These are phyloP conservation scores for Dryoscopus gambensis DNA, from an alignment of 2,113 vertebrate species.

Conservation along the genomic window DNA sequence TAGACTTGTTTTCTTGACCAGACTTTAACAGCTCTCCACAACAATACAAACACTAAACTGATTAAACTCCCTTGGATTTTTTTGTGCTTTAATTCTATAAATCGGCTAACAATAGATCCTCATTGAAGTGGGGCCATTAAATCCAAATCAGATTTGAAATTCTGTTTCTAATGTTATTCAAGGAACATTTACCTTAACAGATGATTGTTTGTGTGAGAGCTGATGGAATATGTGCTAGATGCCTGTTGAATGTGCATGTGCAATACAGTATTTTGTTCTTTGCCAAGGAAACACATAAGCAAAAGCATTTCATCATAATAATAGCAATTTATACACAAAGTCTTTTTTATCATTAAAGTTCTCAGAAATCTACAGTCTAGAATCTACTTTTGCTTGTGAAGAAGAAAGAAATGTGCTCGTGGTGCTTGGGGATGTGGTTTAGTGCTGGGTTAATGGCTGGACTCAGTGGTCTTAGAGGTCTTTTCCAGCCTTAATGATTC, in stretches of 20 bases:
- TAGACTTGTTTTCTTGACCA: not conserved
- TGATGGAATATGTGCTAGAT: not conserved
- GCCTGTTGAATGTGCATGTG: not conserved
- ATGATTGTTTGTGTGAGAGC: not conserved
- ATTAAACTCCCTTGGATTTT: not conserved
- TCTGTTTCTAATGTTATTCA: not conserved
- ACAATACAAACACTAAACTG: not conserved
- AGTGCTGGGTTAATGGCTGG: not conserved
- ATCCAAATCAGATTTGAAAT: not conserved
- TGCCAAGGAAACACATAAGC: not conserved
- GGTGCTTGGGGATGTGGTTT: not conserved
- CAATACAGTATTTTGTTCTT: not conserved
- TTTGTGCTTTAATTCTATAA: not conserved
- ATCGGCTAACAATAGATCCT: not conserved
- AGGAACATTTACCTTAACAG: not conserved
- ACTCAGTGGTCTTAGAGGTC: not conserved
- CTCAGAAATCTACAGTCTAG: not conserved
- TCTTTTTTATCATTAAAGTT: not conserved
- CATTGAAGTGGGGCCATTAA: not conserved
- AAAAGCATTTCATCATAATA: not conserved
- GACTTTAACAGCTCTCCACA: not conserved
- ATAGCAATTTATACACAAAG: not conserved
- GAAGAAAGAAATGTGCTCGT: not conserved
- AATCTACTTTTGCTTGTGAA: not conserved
- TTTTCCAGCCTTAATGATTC: not conserved